Percentiles rank a stretch among this genome's conserved stretches.
Conservation (phyloP, 2,797 vertebrate species). For the Acanthornis magna region DNA sequence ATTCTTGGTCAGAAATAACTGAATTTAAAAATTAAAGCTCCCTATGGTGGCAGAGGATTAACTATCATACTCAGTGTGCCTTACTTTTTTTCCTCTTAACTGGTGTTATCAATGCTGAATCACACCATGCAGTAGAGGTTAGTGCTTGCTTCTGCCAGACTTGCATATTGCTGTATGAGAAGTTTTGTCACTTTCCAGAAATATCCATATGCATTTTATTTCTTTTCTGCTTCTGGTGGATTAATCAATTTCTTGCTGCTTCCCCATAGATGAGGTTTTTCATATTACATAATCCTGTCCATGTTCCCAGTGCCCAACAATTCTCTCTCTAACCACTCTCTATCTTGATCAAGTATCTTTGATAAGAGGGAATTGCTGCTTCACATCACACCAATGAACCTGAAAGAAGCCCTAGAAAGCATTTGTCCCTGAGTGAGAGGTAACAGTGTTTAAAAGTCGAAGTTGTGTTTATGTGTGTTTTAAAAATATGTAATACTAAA, state of each 20-base stretch:
- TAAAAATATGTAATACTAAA: no score
- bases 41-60: not conserved
- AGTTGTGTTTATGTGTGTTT: not conserved
- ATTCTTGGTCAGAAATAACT: not conserved
- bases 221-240: not conserved
- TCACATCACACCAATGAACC: accelerated
- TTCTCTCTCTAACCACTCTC: not conserved
- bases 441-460: not conserved
- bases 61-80: no score
- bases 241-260: not conserved
- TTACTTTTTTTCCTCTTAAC: not conserved
- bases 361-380: not conserved
- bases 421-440: not conserved
- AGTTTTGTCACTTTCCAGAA: not conserved
- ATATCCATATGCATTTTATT: not conserved
- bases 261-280: not conserved
- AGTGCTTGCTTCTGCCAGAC: not conserved
- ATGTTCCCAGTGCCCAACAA: not conserved
- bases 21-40: not conserved
- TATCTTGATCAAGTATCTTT: accelerated
- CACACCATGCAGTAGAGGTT: accelerated
- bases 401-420: not conserved
- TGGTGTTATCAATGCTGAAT: not conserved
- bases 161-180: not conserved
- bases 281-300: not conserved